These are phyloP conservation scores for Antigone vipio DNA, from an alignment of 2,113 vertebrate genomes.

Conservation along the genomic window DNA sequence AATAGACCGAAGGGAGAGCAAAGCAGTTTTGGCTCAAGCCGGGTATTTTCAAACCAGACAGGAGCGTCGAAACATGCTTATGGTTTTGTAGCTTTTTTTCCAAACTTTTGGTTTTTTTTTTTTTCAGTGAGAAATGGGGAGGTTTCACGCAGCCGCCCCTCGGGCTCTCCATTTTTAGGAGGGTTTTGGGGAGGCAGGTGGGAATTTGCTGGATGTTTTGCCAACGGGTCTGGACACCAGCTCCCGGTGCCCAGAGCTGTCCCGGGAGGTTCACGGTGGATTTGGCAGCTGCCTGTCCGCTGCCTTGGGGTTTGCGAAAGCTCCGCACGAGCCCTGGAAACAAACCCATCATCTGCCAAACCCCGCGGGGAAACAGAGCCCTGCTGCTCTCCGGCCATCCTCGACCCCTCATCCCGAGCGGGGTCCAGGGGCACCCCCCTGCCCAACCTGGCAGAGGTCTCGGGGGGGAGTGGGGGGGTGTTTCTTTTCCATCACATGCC, in stretches of 20 bases:
- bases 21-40: not conserved
- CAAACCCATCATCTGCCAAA: not conserved
- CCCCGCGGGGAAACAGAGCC: not conserved
- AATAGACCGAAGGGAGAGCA: not conserved
- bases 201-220: not conserved
- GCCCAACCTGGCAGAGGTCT: not conserved
- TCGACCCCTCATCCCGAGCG: not conserved
- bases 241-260: fast-evolving
- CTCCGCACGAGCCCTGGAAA: fast-evolving
- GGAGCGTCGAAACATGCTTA: not conserved
- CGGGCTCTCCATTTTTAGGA: not conserved
- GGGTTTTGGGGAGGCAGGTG: not conserved
- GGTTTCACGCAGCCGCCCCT: not conserved
- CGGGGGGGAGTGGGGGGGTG: too few species aligned
- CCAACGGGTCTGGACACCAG: not conserved
- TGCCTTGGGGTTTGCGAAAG: not conserved
- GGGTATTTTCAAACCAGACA: not conserved
- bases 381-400: fast-evolving
- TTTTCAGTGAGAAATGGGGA: not conserved
- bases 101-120: not conserved
- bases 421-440: not conserved
- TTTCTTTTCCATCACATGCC: not conserved
- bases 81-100: not conserved
- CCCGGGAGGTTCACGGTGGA: not conserved
- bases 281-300: not conserved